Conservation (phyloP, 2,797 vertebrate genomes). For the Mareca strepera region DNA sequence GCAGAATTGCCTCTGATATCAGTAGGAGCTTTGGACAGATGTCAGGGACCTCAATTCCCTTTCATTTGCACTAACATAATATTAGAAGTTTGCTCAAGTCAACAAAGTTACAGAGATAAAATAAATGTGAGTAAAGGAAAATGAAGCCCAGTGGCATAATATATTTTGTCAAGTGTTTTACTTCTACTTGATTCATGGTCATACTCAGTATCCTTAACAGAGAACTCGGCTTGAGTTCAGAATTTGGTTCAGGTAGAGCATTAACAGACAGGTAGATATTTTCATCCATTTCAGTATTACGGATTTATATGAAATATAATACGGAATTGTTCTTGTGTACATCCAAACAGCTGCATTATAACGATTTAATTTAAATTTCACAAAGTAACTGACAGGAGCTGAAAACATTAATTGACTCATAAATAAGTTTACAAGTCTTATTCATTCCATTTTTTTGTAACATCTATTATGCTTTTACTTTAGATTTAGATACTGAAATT, state of each 20-base stretch:
- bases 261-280: background rate
- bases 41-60: conserved; percentile 55
- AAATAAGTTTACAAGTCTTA: background rate
- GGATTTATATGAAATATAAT: background rate
- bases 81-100: conserved; percentile 49
- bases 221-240: background rate
- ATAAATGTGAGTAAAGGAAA: conserved; percentile 39
- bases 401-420: background rate
- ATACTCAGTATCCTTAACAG: background rate
- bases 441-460: background rate
- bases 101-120: conserved; percentile 50
- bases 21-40: conserved; percentile 65
- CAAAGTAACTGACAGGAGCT: background rate
- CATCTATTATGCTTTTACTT: background rate
- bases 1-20: conserved; percentile 66
- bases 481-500: background rate
- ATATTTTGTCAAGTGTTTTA: conserved; percentile 28
- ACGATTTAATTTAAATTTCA: background rate
- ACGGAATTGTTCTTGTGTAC: background rate
- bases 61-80: conserved; percentile 62
- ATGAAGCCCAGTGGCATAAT: conserved; percentile 41
- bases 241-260: background rate
- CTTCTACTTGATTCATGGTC: background rate
- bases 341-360: background rate
- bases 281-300: background rate